phyloP scores from a whole-genome alignment of 2,888 invertebrate genomes.

The Matsumyia berberina region DNA sequence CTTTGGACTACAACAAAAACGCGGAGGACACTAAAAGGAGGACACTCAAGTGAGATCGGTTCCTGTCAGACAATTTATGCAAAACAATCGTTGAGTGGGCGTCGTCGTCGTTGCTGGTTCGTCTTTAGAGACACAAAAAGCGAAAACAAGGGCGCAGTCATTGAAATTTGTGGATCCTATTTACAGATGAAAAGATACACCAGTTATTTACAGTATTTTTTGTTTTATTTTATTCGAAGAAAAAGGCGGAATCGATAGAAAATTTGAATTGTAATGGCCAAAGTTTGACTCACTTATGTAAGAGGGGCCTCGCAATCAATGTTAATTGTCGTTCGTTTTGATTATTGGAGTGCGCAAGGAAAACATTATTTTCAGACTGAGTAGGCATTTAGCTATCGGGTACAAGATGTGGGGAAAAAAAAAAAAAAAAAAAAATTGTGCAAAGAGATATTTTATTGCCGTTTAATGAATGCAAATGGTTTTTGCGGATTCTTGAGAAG shows the following conservation, averaged over 20 bases:
- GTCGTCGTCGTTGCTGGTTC: background rate
- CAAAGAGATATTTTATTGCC: slow-evolving; percentile 10
- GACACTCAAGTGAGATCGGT: slow-evolving; percentile 12
- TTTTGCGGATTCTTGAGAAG: background rate
- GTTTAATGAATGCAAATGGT: slow-evolving; percentile 40
- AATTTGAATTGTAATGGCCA: slow-evolving; percentile 50
- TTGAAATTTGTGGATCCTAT: slow-evolving; percentile 19
- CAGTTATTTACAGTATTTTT: slow-evolving; percentile 4
- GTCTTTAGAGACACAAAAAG: background rate
- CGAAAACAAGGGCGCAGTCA: background rate
- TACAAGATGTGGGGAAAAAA: background rate
- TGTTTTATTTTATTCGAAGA: slow-evolving; percentile 14
- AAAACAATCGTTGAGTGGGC: slow-evolving; percentile 30
- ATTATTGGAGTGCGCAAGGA: background rate
- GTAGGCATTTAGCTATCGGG: background rate
- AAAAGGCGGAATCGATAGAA: slow-evolving; percentile 10
- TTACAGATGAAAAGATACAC: slow-evolving; percentile 34
- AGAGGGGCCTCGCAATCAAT: slow-evolving; percentile 36
- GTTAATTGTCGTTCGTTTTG: slow-evolving; percentile 41
- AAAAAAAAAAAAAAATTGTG: background rate
- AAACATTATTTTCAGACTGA: slow-evolving; percentile 7
- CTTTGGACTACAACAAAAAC: slow-evolving; percentile 8
- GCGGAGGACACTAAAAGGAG: background rate
- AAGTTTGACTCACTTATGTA: slow-evolving; percentile 42
- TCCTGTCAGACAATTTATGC: slow-evolving; percentile 31